These are phyloP conservation scores for Pemphigus obesinymphae DNA, from an alignment of 1,140 invertebrate genomes.

Conservation along the genomic window DNA sequence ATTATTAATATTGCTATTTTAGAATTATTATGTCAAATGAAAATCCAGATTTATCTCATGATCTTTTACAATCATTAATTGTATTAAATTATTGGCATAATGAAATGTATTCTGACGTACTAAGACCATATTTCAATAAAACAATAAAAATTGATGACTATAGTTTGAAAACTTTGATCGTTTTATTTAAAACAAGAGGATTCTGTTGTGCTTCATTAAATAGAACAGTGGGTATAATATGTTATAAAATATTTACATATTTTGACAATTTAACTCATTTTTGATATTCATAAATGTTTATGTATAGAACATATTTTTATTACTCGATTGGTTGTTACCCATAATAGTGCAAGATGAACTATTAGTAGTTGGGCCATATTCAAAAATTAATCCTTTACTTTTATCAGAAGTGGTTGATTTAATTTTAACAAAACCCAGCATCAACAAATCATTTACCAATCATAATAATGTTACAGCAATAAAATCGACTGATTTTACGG, in stretches of 20 bases:
- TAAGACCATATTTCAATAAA: slow-evolving; percentile 20
- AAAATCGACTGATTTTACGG: not conserved
- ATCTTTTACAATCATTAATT: slow-evolving; percentile 14
- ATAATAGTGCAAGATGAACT: not conserved
- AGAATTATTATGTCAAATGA: slow-evolving; percentile 16
- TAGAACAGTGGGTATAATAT: not conserved
- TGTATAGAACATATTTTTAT: slow-evolving; percentile 9
- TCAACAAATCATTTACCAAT: not conserved
- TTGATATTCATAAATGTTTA: not conserved
- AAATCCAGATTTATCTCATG: not conserved
- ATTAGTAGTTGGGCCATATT: not conserved
- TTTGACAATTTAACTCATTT: not conserved
- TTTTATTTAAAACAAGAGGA: slow-evolving; percentile 5
- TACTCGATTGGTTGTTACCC: slow-evolving; percentile 19
- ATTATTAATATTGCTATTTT: not conserved
- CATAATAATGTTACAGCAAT: not conserved
- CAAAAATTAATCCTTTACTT: slow-evolving; percentile 11
- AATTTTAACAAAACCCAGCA: slow-evolving; percentile 8
- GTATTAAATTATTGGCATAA: not conserved
- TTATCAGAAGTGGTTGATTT: not conserved
- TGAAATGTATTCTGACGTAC: slow-evolving; percentile 17
- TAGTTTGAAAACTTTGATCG: slow-evolving; percentile 22
- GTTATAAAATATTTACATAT: not conserved
- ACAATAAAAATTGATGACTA: not conserved
- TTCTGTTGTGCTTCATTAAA: not conserved